Evolutionary conservation across 2,797 vertebrate genomes (phyloP).

Genomic region (Tachyglossus aculeatus): DNA sequence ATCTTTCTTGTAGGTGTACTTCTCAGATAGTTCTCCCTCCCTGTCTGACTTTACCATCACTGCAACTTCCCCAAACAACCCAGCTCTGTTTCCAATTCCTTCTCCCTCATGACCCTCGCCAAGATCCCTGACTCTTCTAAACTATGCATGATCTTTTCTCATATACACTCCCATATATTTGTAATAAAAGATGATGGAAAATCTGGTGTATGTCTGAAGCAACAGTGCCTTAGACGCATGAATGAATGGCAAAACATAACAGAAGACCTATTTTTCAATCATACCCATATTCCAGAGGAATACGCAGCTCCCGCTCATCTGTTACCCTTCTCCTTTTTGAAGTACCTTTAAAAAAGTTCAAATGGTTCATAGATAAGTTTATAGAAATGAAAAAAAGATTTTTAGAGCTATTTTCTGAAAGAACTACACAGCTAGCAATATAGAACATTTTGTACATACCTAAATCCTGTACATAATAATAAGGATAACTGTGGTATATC

Average conservation of each 20-base stretch:
- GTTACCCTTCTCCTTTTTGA: conserved; percentile 86
- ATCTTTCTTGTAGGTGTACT: no score
- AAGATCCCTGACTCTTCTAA: no score
- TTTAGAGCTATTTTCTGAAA: conserved; percentile 14
- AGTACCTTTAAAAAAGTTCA: conserved; percentile 77
- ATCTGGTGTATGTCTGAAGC: not conserved
- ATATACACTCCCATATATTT: not conserved
- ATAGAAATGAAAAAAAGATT: conserved; percentile 1
- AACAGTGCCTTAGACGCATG: not conserved
- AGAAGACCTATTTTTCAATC: conserved; percentile 44
- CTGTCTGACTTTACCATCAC: no score
- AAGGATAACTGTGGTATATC: no score
- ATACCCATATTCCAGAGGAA: conserved; percentile 92
- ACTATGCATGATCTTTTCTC: not conserved
- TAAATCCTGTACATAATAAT: conserved; percentile 4
- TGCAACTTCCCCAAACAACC: no score
- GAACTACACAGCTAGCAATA: conserved; percentile 4
- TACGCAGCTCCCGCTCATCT: conserved; percentile 85
- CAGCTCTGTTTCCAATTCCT: no score
- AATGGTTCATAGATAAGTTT: conserved; percentile 42
- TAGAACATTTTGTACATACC: conserved; percentile 7
- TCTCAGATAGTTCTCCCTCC: no score
- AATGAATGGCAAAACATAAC: not conserved
- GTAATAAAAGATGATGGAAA: conserved; percentile 2
- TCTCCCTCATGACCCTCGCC: no score